A percentile compares a stretch with the other conserved stretches of the same genome.
These are phyloP conservation scores for Aix galericulata DNA, from an alignment of 2,113 vertebrate genomes.

Conservation along the genomic window DNA sequence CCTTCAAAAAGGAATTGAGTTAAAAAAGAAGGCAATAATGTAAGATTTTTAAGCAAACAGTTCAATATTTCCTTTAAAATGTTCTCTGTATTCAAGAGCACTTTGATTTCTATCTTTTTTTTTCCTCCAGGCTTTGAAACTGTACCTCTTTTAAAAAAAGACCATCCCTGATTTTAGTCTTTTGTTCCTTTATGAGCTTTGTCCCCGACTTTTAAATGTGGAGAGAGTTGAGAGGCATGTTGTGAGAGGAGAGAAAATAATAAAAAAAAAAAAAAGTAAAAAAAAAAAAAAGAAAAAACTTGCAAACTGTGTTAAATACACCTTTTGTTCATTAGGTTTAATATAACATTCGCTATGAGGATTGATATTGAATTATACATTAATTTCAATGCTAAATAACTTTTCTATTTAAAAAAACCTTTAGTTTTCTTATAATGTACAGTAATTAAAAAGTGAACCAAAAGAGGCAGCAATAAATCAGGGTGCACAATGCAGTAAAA, in stretches of 20 bases:
- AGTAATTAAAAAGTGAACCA: slow-evolving; percentile 83
- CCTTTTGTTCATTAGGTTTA: slow-evolving; percentile 84
- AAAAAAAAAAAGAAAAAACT: slow-evolving; percentile 69
- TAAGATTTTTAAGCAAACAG: slow-evolving; percentile 88
- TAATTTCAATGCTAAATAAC: slow-evolving; percentile 83
- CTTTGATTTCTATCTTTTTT: slow-evolving; percentile 85
- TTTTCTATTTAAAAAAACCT: slow-evolving; percentile 73
- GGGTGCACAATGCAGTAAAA: slow-evolving; percentile 79
- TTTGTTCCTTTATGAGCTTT: slow-evolving; percentile 87
- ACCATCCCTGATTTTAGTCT: slow-evolving; percentile 83
- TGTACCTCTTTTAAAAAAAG: slow-evolving; percentile 81
- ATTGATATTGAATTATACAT: slow-evolving; percentile 77
- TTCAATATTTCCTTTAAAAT: slow-evolving; percentile 88
- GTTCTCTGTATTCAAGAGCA: slow-evolving; percentile 86
- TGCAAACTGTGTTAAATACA: slow-evolving; percentile 84
- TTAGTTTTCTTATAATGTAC: slow-evolving; percentile 79
- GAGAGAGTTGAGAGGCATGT: slow-evolving; percentile 81
- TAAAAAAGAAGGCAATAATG: slow-evolving; percentile 87
- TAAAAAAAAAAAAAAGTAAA: slow-evolving; percentile 63
- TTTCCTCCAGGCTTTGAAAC: slow-evolving; percentile 80
- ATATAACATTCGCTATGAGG: slow-evolving; percentile 80
- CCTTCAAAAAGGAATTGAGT: slow-evolving; percentile 85
- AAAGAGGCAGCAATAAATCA: slow-evolving; percentile 84
- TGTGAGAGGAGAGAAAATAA: slow-evolving; percentile 80
- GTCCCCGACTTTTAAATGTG: slow-evolving; percentile 80